A percentile compares a stretch with the other conserved stretches of the same genome.
These are phyloP conservation scores for Tipula helvola DNA, from an alignment of 2,888 invertebrate genomes.

Conservation along the genomic window DNA sequence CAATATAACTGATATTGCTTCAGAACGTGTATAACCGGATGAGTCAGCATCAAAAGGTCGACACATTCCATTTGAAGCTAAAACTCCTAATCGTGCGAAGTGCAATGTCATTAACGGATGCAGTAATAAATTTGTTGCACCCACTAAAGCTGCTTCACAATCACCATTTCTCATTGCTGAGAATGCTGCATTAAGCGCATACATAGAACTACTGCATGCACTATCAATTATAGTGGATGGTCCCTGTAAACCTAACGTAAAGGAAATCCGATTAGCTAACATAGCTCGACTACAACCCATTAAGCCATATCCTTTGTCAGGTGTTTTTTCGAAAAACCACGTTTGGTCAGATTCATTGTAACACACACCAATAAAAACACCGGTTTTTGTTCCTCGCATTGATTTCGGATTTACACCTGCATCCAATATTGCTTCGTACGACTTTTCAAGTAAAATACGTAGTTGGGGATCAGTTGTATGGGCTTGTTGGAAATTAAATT, in stretches of 20 bases:
- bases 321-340: slow-evolving; percentile 53
- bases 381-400: too few species aligned
- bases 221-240: slow-evolving; percentile 84
- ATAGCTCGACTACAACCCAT: slow-evolving; percentile 70
- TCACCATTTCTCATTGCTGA: slow-evolving; percentile 62
- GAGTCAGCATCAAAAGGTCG: too few species aligned
- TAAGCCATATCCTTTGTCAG: slow-evolving; percentile 37
- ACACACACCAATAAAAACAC: slow-evolving; percentile 61
- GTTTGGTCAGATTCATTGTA: slow-evolving; percentile 61
- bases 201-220: slow-evolving; percentile 88
- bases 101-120: too few species aligned
- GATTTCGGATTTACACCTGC: slow-evolving; percentile 54
- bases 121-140: slow-evolving; percentile 71
- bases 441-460: slow-evolving; percentile 60
- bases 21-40: too few species aligned
- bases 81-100: too few species aligned
- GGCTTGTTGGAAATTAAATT: slow-evolving; percentile 61
- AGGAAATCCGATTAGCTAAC: too few species aligned
- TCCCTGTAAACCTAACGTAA: slow-evolving; percentile 74
- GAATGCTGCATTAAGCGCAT: slow-evolving; percentile 74
- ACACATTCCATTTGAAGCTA: too few species aligned
- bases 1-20: slow-evolving; percentile 56
- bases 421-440: slow-evolving; percentile 68
- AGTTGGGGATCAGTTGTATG: slow-evolving; percentile 70
- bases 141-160: slow-evolving; percentile 83